Conservation (phyloP, 2,797 vertebrate species). For the Typhlichthys eigenmanni region DNA sequence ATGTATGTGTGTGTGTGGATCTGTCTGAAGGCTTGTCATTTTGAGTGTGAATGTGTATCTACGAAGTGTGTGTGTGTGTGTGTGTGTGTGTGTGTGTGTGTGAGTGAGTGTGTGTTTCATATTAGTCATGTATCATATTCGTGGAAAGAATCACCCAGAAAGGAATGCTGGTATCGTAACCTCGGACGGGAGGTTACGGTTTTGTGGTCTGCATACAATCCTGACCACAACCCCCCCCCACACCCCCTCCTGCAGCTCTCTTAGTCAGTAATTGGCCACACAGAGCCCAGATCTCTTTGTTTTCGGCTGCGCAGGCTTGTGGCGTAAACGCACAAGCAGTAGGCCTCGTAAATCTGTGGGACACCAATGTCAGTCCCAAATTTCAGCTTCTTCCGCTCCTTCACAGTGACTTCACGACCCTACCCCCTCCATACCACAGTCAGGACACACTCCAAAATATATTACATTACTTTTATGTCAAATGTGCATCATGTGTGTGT, state of each 20-base stretch:
- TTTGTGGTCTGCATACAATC: slow-evolving; percentile 45
- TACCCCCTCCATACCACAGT: slow-evolving; percentile 30
- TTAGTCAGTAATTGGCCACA: slow-evolving; percentile 73
- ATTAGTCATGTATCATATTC: slow-evolving; percentile 33
- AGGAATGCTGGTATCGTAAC: slow-evolving; percentile 40
- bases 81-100: slow-evolving; percentile 3
- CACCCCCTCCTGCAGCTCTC: slow-evolving; percentile 30
- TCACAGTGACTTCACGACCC: slow-evolving; percentile 67
- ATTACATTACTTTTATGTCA: slow-evolving; percentile 39
- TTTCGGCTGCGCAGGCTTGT: slow-evolving; percentile 72
- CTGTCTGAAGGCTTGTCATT: neutral
- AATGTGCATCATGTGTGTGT: slow-evolving; percentile 32
- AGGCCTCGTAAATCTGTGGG: slow-evolving; percentile 76
- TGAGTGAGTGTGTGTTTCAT: slow-evolving; percentile 20
- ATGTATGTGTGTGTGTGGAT: neutral
- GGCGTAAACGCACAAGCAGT: slow-evolving; percentile 68
- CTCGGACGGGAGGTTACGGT: slow-evolving; percentile 40
- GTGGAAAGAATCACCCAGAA: slow-evolving; percentile 19
- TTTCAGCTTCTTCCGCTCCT: slow-evolving; percentile 56
- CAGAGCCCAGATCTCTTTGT: slow-evolving; percentile 69
- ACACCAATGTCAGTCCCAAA: slow-evolving; percentile 64
- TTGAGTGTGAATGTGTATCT: neutral
- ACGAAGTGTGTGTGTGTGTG: too few relatives aligned
- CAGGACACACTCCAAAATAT: slow-evolving; percentile 30
- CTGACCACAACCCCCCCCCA: slow-evolving; percentile 54